Evolutionary conservation across 2,113 vertebrate genomes (phyloP), one percentile per base, ranked within the genome.

Genomic region (Triplophysa rosa): DNA sequence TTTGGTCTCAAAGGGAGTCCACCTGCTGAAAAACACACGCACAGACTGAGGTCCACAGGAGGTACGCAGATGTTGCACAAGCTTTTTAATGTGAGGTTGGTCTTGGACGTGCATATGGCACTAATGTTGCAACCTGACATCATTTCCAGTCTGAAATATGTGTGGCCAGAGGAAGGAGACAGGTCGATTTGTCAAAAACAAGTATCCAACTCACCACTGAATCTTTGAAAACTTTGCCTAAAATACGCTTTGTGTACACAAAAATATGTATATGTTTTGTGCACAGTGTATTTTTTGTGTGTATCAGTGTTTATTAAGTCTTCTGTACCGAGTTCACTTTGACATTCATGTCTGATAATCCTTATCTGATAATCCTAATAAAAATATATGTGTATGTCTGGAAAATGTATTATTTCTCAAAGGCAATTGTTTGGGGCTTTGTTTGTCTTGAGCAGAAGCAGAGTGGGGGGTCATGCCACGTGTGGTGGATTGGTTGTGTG

Each of bases 41-140:
- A 85, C 63, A 88, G 83, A 76, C 84, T 74, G 58, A 86, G 83
- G 77, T 86, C 86, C 89, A 89, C 92, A 92, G 90, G 91, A 91
- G 93, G 91, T 90, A 74, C 82, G 80, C 93, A 94, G 90, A 93
- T 94, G 92, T 93, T 90, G 89, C 78, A 67, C 76, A 63, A 84
- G 86, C 86, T 88, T 74, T 72, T 80, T n/a, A 77, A 83, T 83
- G 75, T 88, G 86, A 89, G 88, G 87, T 88, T 76, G 90, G 88
- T 90, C 89, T 88, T 81, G 80, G 84, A 85, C 80, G 88, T 89
- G 87, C 89, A 90, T 87, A 87, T 87, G 90, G 92, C 90, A 86
- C 82, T 83, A 91, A 90, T 89, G 89, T 80, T 85, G 75, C 84
- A 87, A 90, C 84, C 86, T 91, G 90, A 93, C 88, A 91, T 92